Evolutionary conservation across 2,797 vertebrate species (phyloP).

Genomic region (Brachymystax lenok): DNA sequence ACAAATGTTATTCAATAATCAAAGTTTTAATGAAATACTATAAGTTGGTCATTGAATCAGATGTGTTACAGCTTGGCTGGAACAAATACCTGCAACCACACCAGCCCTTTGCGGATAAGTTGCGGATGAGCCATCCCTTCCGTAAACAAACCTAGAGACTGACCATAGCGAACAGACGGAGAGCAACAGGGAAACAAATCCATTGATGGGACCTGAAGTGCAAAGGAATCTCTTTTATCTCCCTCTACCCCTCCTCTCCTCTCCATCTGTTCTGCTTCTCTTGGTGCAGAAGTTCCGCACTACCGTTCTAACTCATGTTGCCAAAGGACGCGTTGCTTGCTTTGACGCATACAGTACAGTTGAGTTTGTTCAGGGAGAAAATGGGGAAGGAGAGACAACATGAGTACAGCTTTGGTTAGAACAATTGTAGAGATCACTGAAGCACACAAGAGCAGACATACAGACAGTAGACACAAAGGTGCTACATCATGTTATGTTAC

Average conservation of each 20-base stretch:
- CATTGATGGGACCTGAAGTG: constrained; percentile 33
- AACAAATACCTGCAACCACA: background rate
- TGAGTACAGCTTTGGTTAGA: constrained; percentile 27
- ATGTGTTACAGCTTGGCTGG: background rate
- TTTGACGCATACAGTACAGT: constrained; percentile 52
- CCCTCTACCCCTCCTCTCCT: constrained; percentile 8
- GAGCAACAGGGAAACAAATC: constrained; percentile 17
- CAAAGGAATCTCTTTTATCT: background rate
- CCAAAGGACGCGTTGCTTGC: constrained; percentile 70
- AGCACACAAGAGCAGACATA: background rate
- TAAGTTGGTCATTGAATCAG: background rate
- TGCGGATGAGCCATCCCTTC: background rate
- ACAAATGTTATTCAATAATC: background rate
- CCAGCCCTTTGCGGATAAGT: background rate
- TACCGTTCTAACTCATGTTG: constrained; percentile 60
- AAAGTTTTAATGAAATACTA: background rate
- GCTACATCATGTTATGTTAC: too few relatives aligned
- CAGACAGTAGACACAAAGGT: too few relatives aligned
- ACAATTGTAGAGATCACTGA: background rate
- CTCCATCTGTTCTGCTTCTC: constrained; percentile 24
- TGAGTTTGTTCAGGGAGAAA: constrained; percentile 46
- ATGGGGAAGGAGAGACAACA: constrained; percentile 39
- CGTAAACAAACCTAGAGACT: background rate
- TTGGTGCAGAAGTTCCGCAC: background rate
- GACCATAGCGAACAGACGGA: background rate